phyloP scores from a whole-genome alignment of 2,888 invertebrate species.

The Lasioglossum leucozonium region DNA sequence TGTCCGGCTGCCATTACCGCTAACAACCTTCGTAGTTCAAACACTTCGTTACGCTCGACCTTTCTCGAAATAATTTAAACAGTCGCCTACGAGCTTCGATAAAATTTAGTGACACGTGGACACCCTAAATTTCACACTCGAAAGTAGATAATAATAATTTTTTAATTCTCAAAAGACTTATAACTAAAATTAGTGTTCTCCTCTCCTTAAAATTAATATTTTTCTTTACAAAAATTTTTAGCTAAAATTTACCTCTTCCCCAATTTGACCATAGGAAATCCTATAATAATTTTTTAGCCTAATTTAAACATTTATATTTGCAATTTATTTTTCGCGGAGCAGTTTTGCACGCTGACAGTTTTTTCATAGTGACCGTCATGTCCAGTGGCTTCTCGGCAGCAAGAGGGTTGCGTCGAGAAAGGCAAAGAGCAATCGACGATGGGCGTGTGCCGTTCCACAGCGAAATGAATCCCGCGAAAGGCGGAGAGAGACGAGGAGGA shows the following conservation, averaged over 20 bases:
- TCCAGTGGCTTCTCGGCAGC: not conserved
- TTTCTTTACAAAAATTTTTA: not conserved
- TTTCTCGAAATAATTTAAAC: not conserved
- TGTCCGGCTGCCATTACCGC: slow-evolving; percentile 34
- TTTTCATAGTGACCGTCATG: not conserved
- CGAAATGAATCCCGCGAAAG: slow-evolving; percentile 34
- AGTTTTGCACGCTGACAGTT: not conserved
- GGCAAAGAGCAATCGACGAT: slow-evolving; percentile 45
- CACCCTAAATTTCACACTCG: not conserved
- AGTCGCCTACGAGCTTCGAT: not conserved
- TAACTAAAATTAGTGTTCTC: not conserved
- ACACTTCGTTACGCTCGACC: not conserved
- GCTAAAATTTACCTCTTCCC: too few relatives aligned
- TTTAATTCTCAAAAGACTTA: not conserved
- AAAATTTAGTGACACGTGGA: not conserved
- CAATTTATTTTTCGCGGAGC: not conserved
- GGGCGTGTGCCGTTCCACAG: slow-evolving; percentile 23
- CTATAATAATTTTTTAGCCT: not conserved
- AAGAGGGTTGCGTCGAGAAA: slow-evolving; percentile 1
- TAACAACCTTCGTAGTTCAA: slow-evolving; percentile 8
- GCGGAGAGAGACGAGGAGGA: slow-evolving; percentile 3
- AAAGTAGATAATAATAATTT: not conserved
- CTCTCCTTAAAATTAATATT: not conserved
- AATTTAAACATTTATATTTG: not conserved
- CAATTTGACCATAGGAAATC: too few relatives aligned